Conservation (phyloP, 2,888 invertebrate species). For the Drosophila borborema region DNA sequence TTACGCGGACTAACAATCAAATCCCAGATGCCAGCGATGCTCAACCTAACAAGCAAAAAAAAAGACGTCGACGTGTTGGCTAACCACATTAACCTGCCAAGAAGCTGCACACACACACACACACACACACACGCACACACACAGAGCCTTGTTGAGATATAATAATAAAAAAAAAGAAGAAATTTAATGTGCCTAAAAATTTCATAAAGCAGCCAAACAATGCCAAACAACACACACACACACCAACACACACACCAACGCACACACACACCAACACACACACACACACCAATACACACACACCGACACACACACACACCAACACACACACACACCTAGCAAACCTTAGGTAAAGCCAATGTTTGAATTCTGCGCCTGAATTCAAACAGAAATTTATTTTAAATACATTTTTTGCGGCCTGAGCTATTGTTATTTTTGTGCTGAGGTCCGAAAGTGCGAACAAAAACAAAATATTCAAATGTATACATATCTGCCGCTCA, state of each 20-base stretch:
- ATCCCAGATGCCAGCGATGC: conserved; percentile 49
- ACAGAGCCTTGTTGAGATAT: conserved; percentile 48
- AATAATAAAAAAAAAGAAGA: conserved; percentile 53
- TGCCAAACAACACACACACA: conserved; percentile 36
- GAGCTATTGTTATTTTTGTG: conserved; percentile 17
- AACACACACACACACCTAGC: conserved; percentile 11
- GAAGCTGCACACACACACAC: conserved; percentile 5
- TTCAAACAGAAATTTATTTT: conserved; percentile 23
- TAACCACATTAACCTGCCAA: conserved; percentile 28
- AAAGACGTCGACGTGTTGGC: conserved; percentile 39
- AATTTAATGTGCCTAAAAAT: conserved; percentile 69
- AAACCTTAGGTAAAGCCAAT: conserved; percentile 45
- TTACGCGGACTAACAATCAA: conserved; percentile 53
- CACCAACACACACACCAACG: conserved; percentile 19
- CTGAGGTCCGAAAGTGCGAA: conserved; percentile 11
- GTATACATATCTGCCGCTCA: not conserved
- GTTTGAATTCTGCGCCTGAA: conserved; percentile 35
- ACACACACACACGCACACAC: conserved; percentile 1
- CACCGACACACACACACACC: conserved; percentile 20
- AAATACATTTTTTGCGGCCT: conserved; percentile 44
- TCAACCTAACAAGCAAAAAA: conserved; percentile 12
- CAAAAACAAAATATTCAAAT: conserved; percentile 3
- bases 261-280: conserved; percentile 12
- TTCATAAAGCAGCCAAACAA: conserved; percentile 69
- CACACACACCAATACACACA: conserved; percentile 12